Conservation (phyloP, 2,888 invertebrate species). For the Trimorus sp. region DNA sequence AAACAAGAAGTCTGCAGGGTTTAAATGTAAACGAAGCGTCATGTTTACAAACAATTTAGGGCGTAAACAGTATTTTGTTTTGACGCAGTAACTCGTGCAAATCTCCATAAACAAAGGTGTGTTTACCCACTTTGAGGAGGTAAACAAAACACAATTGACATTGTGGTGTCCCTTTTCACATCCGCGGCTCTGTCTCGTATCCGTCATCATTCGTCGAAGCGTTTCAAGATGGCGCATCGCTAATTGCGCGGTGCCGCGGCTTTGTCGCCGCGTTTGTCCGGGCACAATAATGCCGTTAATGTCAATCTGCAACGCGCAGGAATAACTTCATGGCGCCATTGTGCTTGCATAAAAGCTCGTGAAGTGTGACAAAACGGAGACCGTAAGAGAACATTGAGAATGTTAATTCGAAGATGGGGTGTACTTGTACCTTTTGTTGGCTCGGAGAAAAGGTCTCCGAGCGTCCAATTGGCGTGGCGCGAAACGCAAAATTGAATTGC, state of each 20-base stretch:
- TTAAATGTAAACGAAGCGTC: too few relatives aligned
- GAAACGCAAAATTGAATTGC: background rate
- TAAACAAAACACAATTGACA: too few relatives aligned
- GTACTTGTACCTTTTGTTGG: constrained; percentile 59
- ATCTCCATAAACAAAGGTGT: too few relatives aligned
- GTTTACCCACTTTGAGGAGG: too few relatives aligned
- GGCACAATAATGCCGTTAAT: constrained; percentile 65
- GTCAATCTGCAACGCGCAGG: constrained; percentile 58
- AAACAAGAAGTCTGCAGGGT: too few relatives aligned
- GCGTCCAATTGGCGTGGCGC: constrained; percentile 39
- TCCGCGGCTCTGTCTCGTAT: too few relatives aligned
- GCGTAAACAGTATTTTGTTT: too few relatives aligned
- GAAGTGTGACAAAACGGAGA: constrained; percentile 60
- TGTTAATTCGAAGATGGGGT: constrained; percentile 62
- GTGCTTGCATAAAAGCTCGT: constrained; percentile 65
- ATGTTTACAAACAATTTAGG: too few relatives aligned
- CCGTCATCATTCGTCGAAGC: background rate
- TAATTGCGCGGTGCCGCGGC: constrained; percentile 61
- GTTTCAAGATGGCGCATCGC: constrained; percentile 52
- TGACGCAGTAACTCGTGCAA: too few relatives aligned
- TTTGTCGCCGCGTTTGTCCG: constrained; percentile 62
- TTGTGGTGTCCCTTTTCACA: too few relatives aligned
- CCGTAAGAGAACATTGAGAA: constrained; percentile 57
- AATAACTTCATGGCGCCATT: constrained; percentile 57
- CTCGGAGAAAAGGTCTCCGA: constrained; percentile 42